phyloP scores from a whole-genome alignment of 2,113 vertebrate species.

The Anarrhichthys ocellatus region DNA sequence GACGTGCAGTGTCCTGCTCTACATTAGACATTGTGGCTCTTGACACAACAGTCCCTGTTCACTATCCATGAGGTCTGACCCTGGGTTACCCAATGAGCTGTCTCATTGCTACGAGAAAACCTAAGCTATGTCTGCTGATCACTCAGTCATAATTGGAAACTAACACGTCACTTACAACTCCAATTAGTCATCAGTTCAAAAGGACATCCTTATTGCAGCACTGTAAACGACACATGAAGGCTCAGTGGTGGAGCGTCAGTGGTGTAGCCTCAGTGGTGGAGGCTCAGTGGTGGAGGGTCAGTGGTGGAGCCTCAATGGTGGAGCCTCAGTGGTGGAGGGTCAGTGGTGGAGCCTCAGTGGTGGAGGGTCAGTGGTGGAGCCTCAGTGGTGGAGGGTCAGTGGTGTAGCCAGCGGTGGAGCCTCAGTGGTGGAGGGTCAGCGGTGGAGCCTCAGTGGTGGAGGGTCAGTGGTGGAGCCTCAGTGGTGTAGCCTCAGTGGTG shows the following conservation, averaged over 20 bases:
- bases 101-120: background rate
- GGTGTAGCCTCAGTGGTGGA: too few relatives aligned
- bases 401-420: background rate
- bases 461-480: background rate
- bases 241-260: background rate
- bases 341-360: too few relatives aligned
- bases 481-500: background rate
- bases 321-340: too few relatives aligned
- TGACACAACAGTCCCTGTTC: background rate
- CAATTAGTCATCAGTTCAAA: background rate
- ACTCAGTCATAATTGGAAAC: background rate
- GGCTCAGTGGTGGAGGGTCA: too few relatives aligned
- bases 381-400: background rate
- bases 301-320: too few relatives aligned
- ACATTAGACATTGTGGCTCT: background rate
- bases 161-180: background rate
- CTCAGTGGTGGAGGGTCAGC: background rate
- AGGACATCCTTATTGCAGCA: background rate
- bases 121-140: background rate
- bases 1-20: background rate
- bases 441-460: background rate
- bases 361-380: too few relatives aligned
- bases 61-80: background rate
- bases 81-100: background rate
- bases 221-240: background rate